Percentiles rank a stretch among this genome's conserved stretches.
Conservation (phyloP, 92 coral and sea anemone genomes). For the Paragorgia papillata region DNA sequence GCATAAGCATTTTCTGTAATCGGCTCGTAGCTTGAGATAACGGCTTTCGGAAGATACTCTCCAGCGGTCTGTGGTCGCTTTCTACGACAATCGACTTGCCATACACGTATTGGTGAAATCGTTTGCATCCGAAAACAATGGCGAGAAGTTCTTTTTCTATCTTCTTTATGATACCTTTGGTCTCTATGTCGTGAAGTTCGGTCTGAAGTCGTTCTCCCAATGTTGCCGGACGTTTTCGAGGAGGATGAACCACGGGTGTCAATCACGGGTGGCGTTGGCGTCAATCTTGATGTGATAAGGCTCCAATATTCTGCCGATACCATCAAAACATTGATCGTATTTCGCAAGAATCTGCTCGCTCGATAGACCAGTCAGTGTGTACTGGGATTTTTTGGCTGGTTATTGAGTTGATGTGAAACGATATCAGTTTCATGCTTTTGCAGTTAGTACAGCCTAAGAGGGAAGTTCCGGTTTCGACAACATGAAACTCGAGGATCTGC, state of each 20-base stretch:
- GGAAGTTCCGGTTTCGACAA: constrained; percentile 49
- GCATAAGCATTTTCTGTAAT: constrained; percentile 30
- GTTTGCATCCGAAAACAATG: constrained; percentile 24
- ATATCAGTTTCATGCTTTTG: constrained; percentile 47
- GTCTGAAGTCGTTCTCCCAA: constrained; percentile 21
- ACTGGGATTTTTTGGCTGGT: background rate
- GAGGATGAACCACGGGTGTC: constrained; percentile 57
- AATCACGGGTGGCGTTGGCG: constrained; percentile 13
- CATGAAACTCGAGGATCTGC: constrained; percentile 42
- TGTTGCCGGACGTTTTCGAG: constrained; percentile 44
- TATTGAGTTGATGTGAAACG: constrained; percentile 31
- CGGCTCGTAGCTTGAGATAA: constrained; percentile 10
- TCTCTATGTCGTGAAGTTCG: constrained; percentile 54
- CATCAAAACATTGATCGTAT: constrained; percentile 52
- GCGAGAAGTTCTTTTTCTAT: constrained; percentile 37
- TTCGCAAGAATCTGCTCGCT: constrained; percentile 33
- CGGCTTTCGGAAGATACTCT: no score
- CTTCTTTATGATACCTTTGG: constrained; percentile 37
- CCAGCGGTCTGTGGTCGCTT: constrained; percentile 36
- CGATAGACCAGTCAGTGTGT: background rate
- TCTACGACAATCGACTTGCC: constrained; percentile 15
- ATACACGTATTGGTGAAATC: constrained; percentile 36
- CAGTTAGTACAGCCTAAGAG: constrained; percentile 50
- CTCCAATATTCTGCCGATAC: constrained; percentile 46
- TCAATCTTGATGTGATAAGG: constrained; percentile 55